phyloP scores from a whole-genome alignment of 2,888 invertebrate species.

The Schizaphis graminum region DNA sequence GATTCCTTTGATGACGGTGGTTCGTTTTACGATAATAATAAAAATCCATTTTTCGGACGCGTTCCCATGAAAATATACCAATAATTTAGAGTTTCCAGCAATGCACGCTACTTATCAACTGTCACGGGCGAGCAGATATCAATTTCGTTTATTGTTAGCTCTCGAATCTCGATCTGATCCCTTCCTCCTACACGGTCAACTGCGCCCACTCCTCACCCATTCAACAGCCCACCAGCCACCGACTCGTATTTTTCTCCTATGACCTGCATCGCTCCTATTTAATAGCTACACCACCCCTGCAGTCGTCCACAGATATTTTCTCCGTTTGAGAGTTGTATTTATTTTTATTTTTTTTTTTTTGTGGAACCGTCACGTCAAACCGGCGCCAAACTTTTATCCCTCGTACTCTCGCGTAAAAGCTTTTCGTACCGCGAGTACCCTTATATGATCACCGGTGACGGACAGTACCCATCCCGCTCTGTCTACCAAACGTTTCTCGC shows the following conservation, averaged over 20 bases:
- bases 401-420: constrained; percentile 55
- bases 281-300: neutral
- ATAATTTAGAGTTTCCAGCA: constrained; percentile 43
- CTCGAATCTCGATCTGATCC: constrained; percentile 20
- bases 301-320: neutral
- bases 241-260: neutral
- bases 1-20: neutral
- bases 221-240: neutral
- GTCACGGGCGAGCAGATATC: constrained; percentile 62
- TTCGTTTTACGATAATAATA: neutral
- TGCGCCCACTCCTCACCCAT: too few relatives aligned
- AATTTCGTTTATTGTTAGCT: constrained; percentile 61
- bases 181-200: neutral
- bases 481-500: neutral
- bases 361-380: constrained; percentile 50
- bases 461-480: neutral
- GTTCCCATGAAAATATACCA: constrained; percentile 12
- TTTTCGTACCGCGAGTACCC: constrained; percentile 32
- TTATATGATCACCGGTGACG: neutral
- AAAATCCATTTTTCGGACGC: neutral
- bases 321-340: neutral
- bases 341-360: constrained; percentile 33
- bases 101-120: constrained; percentile 60
- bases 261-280: neutral
- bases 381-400: constrained; percentile 58